Evolutionary conservation across 2,888 invertebrate species (phyloP).

Genomic region (Lycaena phlaeas): DNA sequence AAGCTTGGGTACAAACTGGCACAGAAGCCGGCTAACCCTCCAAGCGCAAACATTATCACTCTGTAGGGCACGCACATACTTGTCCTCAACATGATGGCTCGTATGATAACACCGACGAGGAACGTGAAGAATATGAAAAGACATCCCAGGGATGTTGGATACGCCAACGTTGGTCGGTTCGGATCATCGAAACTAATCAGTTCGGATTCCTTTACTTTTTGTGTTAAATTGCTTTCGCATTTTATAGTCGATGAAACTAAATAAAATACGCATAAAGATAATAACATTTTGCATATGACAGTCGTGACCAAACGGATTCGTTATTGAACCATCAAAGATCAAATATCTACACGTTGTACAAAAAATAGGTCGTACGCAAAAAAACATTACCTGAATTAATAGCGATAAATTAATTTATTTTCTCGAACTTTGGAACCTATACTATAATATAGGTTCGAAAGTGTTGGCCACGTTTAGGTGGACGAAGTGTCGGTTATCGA

Average conservation of each 20-base stretch:
- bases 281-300: background rate
- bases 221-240: background rate
- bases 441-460: too few relatives aligned
- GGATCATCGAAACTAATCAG: constrained; percentile 13
- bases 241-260: background rate
- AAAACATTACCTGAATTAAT: too few relatives aligned
- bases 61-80: constrained; percentile 44
- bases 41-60: constrained; percentile 52
- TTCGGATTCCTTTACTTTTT: background rate
- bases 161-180: constrained; percentile 33
- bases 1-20: constrained; percentile 40
- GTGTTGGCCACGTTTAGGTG: too few relatives aligned
- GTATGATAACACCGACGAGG: constrained; percentile 43
- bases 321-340: too few relatives aligned
- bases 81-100: constrained; percentile 45
- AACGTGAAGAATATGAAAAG: constrained; percentile 45
- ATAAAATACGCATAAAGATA: background rate
- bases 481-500: too few relatives aligned
- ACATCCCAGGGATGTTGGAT: constrained; percentile 40
- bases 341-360: too few relatives aligned
- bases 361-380: too few relatives aligned
- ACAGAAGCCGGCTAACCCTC: constrained; percentile 47
- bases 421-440: too few relatives aligned
- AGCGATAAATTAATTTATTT: too few relatives aligned
- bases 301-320: background rate